Evolutionary conservation across 2,113 vertebrate species (phyloP), one percentile per base, ranked within the genome.

Genomic region (Apaloderma vittatum): DNA sequence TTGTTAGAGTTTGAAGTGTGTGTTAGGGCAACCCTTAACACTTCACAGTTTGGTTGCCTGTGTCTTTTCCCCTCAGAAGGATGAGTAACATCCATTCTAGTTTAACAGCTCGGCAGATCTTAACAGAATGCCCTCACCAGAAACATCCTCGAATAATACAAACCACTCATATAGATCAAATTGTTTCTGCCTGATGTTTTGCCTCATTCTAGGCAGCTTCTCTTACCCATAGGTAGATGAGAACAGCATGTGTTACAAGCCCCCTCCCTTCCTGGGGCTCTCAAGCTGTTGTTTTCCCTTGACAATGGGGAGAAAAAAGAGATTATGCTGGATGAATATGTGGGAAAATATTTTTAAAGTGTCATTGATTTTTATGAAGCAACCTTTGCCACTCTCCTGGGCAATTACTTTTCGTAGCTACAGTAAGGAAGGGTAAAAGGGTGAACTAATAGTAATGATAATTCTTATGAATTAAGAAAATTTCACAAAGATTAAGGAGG

Each of bases 81-180:
- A 67, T 49, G 92, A 94, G 48, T 92, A 81, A 88, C 36, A 65
- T 79, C 71, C 45, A 67, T 68, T 90, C 78, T 74, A 65, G 61
- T 86, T 72, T 75, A 94, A 95, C 58, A 82, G 62, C 65, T 85
- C 4, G 7, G 77, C 78, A 79, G 81, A 91, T 93, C 59, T 89
- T 86, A 86, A 86, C 59, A 93, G 76, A 95, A 77, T 71, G 65
- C 81, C 74, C 57, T 93, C 34, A 75, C 52, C 81, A 95, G 87
- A 88, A 94, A 76, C 24, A 66, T 93, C 66, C 49, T 86, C 13
- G 2, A 72, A 92, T 87, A 75, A 78, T 27, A 81, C 57, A 96
- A 75, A 85, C 90, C 43, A 59, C 49, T 68, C 15, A 1, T 32
- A 58, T 2, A 65, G 66, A 85, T 72, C 74, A 71, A 40, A 59